Percentiles rank a stretch among this genome's conserved stretches.
Evolutionary conservation across 2,888 invertebrate species (phyloP).

Genomic region (Lepidonotus clava): DNA sequence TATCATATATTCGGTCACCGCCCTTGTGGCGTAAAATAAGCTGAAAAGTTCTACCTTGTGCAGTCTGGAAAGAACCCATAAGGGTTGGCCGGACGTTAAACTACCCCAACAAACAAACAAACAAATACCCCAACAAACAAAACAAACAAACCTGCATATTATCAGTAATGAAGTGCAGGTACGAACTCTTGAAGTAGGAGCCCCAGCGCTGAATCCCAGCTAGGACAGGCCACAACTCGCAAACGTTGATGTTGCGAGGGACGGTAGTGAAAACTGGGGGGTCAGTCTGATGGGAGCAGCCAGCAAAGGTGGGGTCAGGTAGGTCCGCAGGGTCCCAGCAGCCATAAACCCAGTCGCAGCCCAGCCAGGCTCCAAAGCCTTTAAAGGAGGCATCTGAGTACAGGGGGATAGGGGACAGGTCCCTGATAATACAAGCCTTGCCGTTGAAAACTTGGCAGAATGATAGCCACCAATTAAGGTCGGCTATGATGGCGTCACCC

Average conservation of each 20-base stretch:
- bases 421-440: not conserved
- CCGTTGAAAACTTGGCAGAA: not conserved
- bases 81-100: too few relatives aligned
- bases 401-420: not conserved
- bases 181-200: not conserved
- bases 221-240: conserved; percentile 4
- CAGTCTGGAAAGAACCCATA: too few relatives aligned
- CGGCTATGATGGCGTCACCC: not conserved
- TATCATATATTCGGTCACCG: too few relatives aligned
- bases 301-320: not conserved
- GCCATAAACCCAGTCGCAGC: not conserved
- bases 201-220: not conserved
- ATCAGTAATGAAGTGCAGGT: not conserved
- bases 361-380: not conserved
- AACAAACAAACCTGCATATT: too few relatives aligned
- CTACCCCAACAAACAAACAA: too few relatives aligned
- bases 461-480: not conserved
- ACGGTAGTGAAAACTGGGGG: not conserved
- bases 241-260: not conserved
- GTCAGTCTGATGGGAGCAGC: not conserved
- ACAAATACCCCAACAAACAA: too few relatives aligned
- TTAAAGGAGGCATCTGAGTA: not conserved
- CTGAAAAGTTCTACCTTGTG: too few relatives aligned
- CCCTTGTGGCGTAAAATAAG: too few relatives aligned
- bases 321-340: not conserved